Evolutionary conservation across 2,888 invertebrate species (phyloP).

Genomic region (Tridacna crocea): DNA sequence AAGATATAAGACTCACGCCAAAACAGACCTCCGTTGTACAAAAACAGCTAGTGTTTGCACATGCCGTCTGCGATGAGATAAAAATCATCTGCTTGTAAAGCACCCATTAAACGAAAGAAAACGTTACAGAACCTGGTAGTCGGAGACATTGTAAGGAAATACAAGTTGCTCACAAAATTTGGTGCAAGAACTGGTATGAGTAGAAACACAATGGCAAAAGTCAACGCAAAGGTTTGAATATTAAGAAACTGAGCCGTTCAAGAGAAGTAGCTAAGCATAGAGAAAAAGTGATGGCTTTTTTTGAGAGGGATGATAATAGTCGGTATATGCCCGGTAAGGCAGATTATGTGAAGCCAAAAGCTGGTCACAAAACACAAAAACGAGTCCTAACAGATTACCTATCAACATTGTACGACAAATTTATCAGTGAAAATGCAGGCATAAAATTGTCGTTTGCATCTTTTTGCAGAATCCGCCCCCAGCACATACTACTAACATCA

Average conservation of each 20-base stretch:
- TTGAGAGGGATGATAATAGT: constrained; percentile 44
- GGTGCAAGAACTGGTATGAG: constrained; percentile 4
- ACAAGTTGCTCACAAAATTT: constrained; percentile 8
- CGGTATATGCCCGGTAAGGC: constrained; percentile 49
- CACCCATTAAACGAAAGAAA: too few species aligned
- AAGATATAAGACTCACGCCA: constrained; percentile 9
- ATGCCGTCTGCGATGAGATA: too few species aligned
- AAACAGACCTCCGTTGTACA: constrained; percentile 20
- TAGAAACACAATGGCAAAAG: background rate
- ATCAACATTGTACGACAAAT: constrained; percentile 43
- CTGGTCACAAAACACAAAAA: constrained; percentile 39
- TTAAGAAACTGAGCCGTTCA: constrained; percentile 2
- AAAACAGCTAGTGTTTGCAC: constrained; percentile 28
- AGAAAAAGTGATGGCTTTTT: constrained; percentile 26
- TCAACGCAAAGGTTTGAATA: background rate
- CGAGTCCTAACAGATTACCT: constrained; percentile 50
- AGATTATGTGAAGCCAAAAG: constrained; percentile 37
- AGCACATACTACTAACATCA: constrained; percentile 29
- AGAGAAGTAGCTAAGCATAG: constrained; percentile 3
- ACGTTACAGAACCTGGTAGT: constrained; percentile 17
- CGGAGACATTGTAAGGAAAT: constrained; percentile 17
- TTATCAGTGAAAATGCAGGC: constrained; percentile 43
- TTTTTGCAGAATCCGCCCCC: constrained; percentile 48
- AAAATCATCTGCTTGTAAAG: constrained; percentile 27
- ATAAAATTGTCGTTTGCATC: constrained; percentile 44